Percentiles rank a stretch among this genome's conserved stretches.
These are phyloP conservation scores for Hemibagrus wyckioides DNA, from an alignment of 2,113 vertebrate genomes.

Conservation along the genomic window DNA sequence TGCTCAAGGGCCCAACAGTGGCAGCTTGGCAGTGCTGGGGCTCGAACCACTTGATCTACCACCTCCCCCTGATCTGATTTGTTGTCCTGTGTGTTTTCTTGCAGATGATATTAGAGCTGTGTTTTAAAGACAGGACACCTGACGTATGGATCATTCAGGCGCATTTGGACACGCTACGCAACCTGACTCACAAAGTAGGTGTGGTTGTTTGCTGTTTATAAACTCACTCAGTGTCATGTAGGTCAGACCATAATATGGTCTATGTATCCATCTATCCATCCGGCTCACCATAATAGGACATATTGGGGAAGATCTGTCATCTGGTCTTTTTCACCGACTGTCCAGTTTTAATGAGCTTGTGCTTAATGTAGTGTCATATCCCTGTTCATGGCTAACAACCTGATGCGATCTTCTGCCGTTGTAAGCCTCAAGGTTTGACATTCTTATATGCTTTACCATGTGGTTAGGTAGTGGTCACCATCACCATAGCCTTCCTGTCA, in stretches of 20 bases:
- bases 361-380: not conserved
- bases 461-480: not conserved
- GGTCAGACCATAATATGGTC: not conserved
- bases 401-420: too few relatives aligned
- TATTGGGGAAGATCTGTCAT: not conserved
- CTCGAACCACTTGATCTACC: too few relatives aligned
- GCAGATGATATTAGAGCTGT: constrained; percentile 55
- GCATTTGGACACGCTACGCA: constrained; percentile 53
- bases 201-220: not conserved
- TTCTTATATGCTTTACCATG: not conserved
- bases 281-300: not conserved
- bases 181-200: constrained; percentile 47
- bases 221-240: not conserved
- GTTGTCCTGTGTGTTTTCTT: not conserved
- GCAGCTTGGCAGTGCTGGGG: too few relatives aligned
- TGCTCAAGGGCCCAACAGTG: too few relatives aligned
- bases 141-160: constrained; percentile 52
- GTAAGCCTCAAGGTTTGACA: not conserved
- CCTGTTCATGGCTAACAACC: not conserved
- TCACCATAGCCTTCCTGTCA: not conserved
- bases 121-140: constrained; percentile 45
- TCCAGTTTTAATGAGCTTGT: not conserved
- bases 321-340: not conserved
- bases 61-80: not conserved
- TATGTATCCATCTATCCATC: not conserved